Base-by-base conservation (phyloP, 1,140 invertebrate species). In the Trichonephila clavipes region DNA sequence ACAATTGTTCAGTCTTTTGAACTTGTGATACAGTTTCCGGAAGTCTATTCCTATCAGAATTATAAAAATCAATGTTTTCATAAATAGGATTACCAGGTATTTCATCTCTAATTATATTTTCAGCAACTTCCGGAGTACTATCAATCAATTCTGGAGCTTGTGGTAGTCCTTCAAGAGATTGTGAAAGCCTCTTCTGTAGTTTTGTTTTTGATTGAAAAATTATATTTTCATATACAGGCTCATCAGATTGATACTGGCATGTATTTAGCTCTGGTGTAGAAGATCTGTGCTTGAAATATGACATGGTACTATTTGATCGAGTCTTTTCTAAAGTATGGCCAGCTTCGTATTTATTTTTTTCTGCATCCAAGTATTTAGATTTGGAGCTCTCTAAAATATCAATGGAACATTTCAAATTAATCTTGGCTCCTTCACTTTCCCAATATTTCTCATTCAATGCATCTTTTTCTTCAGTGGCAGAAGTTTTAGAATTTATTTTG, bases 101-200 rank as follows among this genome's bases (percentile, higher is more conserved):
- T 58, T 87, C 58, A 59, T 19, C 7, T 66, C 64, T 21, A 58
- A 83, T 24, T 7, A 51, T 51, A 51, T 51, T 12, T 10, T 51
- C 51, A 51, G 0, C 10, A 10, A 51, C 51, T 28, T 40, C 6
- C 19, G 8, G 2, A 62, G 44, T n/a, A 58, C 24, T 10, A 10
- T 19, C 14, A n/a, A 62, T 18, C 28, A n/a, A 16, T 83, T 93
- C 72, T 10, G 77, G 40, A 24, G 72, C 72, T 64, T 97, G 97
- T 18, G 97, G 94, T 0, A 97, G 95, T 28, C 97, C 97, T 95
- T 97, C 97, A 51, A 97, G 94, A 0, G 97, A 97, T 85, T 97
- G 96, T 0, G 95, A 95, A 66, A 95, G 88, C 61, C 95, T 88
- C 82, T 95, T 95, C 24, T 94, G 88, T 12, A 94, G 89, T 83